A percentile compares a stretch with the other conserved stretches of the same genome.
phyloP scores from a whole-genome alignment of 2,888 invertebrate genomes.

The Habroteleia sp. region DNA sequence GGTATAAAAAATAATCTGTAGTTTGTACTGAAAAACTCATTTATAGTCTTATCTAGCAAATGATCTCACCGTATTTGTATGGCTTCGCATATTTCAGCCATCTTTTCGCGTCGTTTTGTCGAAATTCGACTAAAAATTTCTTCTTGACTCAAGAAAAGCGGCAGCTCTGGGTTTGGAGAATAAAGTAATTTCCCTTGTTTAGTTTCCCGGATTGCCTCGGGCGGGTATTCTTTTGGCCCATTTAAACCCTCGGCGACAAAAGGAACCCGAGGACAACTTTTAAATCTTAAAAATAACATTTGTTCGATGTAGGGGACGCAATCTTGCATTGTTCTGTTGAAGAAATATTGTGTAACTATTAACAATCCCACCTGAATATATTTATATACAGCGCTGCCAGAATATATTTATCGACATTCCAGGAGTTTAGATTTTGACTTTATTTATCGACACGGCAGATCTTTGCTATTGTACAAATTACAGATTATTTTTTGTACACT shows the following conservation, averaged over 20 bases:
- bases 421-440: too few relatives aligned
- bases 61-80: constrained; percentile 66
- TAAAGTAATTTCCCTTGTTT: constrained; percentile 73
- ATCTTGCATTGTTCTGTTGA: constrained; percentile 74
- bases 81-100: constrained; percentile 75
- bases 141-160: constrained; percentile 71
- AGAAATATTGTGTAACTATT: constrained; percentile 1
- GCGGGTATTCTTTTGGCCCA: constrained; percentile 76
- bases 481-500: constrained; percentile 2
- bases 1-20: constrained; percentile 17
- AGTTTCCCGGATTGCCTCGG: constrained; percentile 75
- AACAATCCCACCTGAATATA: not conserved
- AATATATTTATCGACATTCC: not conserved
- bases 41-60: not conserved
- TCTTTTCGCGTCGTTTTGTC: constrained; percentile 73
- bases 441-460: too few relatives aligned
- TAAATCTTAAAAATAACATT: constrained; percentile 76
- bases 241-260: constrained; percentile 72
- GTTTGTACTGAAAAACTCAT: not conserved
- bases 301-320: constrained; percentile 74
- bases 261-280: constrained; percentile 70
- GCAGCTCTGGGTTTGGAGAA: constrained; percentile 75
- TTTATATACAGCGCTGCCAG: constrained; percentile 30
- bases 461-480: constrained; percentile 1
- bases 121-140: constrained; percentile 72